Evolutionary conservation across 2,888 invertebrate genomes (phyloP).

Genomic region (Chrysolina americana): DNA sequence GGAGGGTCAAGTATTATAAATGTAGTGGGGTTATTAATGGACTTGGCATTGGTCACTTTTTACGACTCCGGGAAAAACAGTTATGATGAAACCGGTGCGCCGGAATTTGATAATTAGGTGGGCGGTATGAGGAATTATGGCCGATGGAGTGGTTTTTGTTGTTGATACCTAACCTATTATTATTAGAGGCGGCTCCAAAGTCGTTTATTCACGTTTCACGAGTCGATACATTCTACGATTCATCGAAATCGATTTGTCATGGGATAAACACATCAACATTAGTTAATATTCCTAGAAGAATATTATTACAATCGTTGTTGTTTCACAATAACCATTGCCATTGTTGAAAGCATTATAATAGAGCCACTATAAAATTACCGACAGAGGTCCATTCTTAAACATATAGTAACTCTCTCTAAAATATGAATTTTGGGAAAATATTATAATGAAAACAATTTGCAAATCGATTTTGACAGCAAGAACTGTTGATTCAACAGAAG

Average conservation of each 20-base stretch:
- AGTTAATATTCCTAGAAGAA: neutral
- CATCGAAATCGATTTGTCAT: neutral
- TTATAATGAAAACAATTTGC: too few species aligned
- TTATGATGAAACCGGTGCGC: slow-evolving; percentile 22
- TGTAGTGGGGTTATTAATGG: slow-evolving; percentile 44
- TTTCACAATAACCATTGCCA: too few species aligned
- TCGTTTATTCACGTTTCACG: neutral
- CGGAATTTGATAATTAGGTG: slow-evolving; percentile 39
- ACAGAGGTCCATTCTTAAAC: too few species aligned
- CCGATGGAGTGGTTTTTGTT: slow-evolving; percentile 18
- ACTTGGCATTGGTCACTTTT: slow-evolving; percentile 40
- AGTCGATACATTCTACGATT: neutral
- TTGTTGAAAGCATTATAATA: too few species aligned
- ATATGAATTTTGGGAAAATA: too few species aligned
- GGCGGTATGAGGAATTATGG: slow-evolving; percentile 27
- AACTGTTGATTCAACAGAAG: too few species aligned
- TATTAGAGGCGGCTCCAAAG: slow-evolving; percentile 3
- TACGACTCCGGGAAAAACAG: slow-evolving; percentile 33
- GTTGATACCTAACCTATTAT: slow-evolving; percentile 11
- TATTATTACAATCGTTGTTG: too few species aligned
- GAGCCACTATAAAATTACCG: too few species aligned
- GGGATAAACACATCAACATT: neutral
- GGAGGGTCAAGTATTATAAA: slow-evolving; percentile 48
- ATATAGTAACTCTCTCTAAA: too few species aligned
- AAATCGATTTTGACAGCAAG: too few species aligned